Evolutionary conservation across 2,888 invertebrate genomes (phyloP).

Genomic region (Mythimna vitellina): DNA sequence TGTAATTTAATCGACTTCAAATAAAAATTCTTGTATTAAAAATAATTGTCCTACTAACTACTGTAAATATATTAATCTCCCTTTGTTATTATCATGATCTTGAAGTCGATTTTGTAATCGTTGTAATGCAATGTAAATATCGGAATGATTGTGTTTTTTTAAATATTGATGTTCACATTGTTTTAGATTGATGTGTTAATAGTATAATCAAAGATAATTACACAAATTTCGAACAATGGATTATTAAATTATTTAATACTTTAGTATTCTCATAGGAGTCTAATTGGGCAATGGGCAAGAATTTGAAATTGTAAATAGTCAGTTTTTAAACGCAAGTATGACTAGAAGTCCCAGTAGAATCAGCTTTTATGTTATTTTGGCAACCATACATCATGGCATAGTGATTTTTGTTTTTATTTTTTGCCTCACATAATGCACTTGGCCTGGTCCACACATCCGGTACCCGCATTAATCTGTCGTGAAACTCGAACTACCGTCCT

Average conservation of each 20-base stretch:
- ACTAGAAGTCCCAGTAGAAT: slow-evolving; percentile 39
- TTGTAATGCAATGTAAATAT: slow-evolving; percentile 59
- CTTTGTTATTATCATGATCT: slow-evolving; percentile 12
- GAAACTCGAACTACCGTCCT: slow-evolving; percentile 16
- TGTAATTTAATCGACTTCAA: slow-evolving; percentile 60
- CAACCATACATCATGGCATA: slow-evolving; percentile 74
- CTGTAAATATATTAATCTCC: slow-evolving; percentile 5
- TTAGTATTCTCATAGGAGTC: slow-evolving; percentile 25
- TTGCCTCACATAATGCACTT: slow-evolving; percentile 84
- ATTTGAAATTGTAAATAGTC: slow-evolving; percentile 24
- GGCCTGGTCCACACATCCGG: slow-evolving; percentile 52
- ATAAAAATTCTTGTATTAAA: background rate
- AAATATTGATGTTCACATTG: slow-evolving; percentile 50
- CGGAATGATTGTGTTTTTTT: slow-evolving; percentile 39
- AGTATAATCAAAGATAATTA: slow-evolving; percentile 38
- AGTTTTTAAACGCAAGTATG: slow-evolving; percentile 27
- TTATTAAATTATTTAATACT: slow-evolving; percentile 38
- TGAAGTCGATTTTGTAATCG: slow-evolving; percentile 65
- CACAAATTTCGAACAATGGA: slow-evolving; percentile 50
- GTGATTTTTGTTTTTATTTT: slow-evolving; percentile 69
- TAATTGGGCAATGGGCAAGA: slow-evolving; percentile 10
- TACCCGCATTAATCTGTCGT: slow-evolving; percentile 22
- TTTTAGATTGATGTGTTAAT: slow-evolving; percentile 52
- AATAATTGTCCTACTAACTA: background rate
- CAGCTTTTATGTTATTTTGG: slow-evolving; percentile 67